A percentile compares a stretch with the other conserved stretches of the same genome.
Conservation (phyloP, 2,888 invertebrate species). For the Oxycera nigricornis region DNA sequence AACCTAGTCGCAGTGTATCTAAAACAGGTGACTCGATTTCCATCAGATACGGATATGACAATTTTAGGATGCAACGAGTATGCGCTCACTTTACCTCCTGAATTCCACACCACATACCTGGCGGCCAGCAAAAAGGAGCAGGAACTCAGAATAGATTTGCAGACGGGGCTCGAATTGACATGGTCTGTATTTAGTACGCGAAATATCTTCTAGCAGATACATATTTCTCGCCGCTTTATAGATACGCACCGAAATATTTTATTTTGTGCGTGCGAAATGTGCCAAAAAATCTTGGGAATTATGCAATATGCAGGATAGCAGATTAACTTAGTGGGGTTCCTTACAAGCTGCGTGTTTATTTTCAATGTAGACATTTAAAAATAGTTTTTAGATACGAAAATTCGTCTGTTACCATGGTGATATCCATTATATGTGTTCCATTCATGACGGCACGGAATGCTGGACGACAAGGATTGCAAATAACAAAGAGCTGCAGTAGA, state of each 20-base stretch:
- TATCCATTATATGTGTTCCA: slow-evolving; percentile 40
- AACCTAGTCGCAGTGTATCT: neutral
- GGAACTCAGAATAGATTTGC: neutral
- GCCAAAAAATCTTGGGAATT: slow-evolving; percentile 14
- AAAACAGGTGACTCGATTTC: neutral
- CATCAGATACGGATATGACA: neutral
- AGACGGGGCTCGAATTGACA: neutral
- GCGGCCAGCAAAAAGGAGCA: neutral
- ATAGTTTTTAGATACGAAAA: neutral
- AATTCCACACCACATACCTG: neutral
- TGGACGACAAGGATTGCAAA: slow-evolving; percentile 46
- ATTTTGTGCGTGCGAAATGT: neutral
- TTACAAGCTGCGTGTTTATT: neutral
- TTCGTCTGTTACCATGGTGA: slow-evolving; percentile 27
- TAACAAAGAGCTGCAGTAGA: slow-evolving; percentile 50
- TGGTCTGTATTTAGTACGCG: neutral
- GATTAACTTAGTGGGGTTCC: neutral
- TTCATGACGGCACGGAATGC: slow-evolving; percentile 41
- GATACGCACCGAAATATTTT: slow-evolving; percentile 8
- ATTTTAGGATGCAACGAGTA: neutral
- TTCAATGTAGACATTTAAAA: neutral
- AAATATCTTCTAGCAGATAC: slow-evolving; percentile 12
- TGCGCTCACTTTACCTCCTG: neutral
- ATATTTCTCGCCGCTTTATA: neutral
- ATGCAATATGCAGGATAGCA: neutral